Evolutionary conservation across 2,888 invertebrate species (phyloP), one percentile per base, ranked within the genome.

Genomic region (Tridacna crocea): DNA sequence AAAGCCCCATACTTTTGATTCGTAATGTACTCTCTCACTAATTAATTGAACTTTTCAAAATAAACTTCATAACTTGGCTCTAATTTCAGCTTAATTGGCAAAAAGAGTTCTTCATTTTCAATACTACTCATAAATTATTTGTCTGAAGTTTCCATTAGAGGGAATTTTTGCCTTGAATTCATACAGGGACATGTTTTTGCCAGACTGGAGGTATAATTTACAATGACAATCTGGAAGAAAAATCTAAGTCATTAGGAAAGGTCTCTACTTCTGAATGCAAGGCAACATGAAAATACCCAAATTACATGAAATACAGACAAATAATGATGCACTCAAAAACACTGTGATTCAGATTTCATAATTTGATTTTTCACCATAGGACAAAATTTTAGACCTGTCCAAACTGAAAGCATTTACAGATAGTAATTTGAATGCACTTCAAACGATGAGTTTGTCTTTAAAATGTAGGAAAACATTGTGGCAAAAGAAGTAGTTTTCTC

Each of bases 161-260:
- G 15, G 19, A 3, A 55, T 55, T 55, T 55, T 55, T 55, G 15
- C 55, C 17, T 15, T 19, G 15, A 55, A 55, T 55, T 55, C 19
- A 19, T 55, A 55, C 17, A 55, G 55, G 15, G 55, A 19, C 17
- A 55, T 19, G 19, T 19, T 15, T 55, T 55, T 55, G 55, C 17
- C 55, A 55, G 55, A 55, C 55, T 19, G 55, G n/a, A 55, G 55
- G 55, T 55, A 55, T 55, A 19, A 55, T 55, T 55, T 55, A 55
- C 55, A 55, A 55, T 55, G 55, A 55, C 55, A 55, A 19, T 19
- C 2, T 6, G 15, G 55, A 55, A 15, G 55, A 55, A 19, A 55
- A 55, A 19, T 55, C 19, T 19, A 55, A 55, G 11, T 55, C 55
- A 55, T 55, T 55, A 55, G 55, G 55, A 55, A 55, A 15, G 55